Conservation (phyloP, 2,888 invertebrate genomes). For the Mythimna ferrago region DNA sequence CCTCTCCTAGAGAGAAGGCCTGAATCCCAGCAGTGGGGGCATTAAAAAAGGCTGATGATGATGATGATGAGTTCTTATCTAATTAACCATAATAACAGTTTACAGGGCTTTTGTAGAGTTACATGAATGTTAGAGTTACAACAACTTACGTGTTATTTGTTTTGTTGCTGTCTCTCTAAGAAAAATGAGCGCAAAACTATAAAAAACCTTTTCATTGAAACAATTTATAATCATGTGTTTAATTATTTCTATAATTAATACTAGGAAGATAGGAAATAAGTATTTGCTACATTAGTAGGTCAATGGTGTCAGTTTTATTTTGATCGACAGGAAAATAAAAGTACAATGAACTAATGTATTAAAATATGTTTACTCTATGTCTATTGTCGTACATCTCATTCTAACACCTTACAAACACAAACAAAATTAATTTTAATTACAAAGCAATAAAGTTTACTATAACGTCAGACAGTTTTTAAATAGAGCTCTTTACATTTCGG, state of each 20-base stretch:
- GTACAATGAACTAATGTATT: slow-evolving; percentile 63
- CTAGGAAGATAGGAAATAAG: slow-evolving; percentile 45
- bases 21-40: no score
- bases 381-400: slow-evolving; percentile 50
- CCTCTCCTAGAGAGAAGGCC: no score
- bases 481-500: slow-evolving; percentile 47
- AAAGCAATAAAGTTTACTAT: slow-evolving; percentile 52
- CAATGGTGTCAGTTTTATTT: slow-evolving; percentile 60
- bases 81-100: not conserved
- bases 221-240: not conserved
- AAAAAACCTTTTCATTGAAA: slow-evolving; percentile 1
- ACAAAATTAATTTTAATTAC: slow-evolving; percentile 38
- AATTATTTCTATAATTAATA: slow-evolving; percentile 12
- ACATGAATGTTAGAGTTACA: not conserved
- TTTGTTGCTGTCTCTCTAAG: not conserved
- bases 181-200: not conserved
- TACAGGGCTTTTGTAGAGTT: not conserved
- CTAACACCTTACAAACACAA: slow-evolving; percentile 12
- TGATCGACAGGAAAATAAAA: slow-evolving; percentile 59
- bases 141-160: no score
- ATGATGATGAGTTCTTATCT: no score
- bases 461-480: slow-evolving; percentile 32
- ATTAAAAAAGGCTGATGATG: no score
- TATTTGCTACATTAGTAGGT: slow-evolving; percentile 42
- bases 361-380: slow-evolving; percentile 50